phyloP scores from a whole-genome alignment of 2,797 vertebrate species.

The Harpagifer antarcticus region DNA sequence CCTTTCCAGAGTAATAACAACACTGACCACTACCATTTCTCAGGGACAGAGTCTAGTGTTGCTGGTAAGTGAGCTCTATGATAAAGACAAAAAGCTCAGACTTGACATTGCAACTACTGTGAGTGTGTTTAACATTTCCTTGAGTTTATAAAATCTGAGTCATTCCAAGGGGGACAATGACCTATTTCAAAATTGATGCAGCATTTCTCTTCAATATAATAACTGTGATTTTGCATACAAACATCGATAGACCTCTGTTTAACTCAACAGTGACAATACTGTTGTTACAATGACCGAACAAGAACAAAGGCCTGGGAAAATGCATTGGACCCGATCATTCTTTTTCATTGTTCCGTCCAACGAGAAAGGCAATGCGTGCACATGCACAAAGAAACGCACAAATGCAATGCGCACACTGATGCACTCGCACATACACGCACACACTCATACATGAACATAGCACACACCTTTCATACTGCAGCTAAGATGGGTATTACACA shows the following conservation, averaged over 20 bases:
- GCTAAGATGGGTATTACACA: constrained; percentile 72
- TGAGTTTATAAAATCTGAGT: constrained; percentile 63
- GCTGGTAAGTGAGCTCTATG: constrained; percentile 41
- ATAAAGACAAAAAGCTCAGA: constrained; percentile 56
- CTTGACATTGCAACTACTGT: constrained; percentile 39
- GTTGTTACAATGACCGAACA: constrained; percentile 68
- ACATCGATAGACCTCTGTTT: constrained; percentile 65
- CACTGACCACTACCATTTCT: constrained; percentile 54
- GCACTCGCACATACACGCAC: constrained; percentile 62
- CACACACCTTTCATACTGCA: constrained; percentile 74
- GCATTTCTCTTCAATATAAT: constrained; percentile 72
- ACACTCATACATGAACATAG: constrained; percentile 48
- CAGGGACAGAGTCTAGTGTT: constrained; percentile 40
- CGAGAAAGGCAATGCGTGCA: constrained; percentile 84
- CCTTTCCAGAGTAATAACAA: constrained; percentile 64
- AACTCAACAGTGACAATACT: constrained; percentile 63
- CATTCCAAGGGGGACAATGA: constrained; percentile 42
- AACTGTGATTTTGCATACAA: constrained; percentile 74
- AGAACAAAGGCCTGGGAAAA: constrained; percentile 72
- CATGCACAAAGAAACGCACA: constrained; percentile 83
- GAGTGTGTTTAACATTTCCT: constrained; percentile 39
- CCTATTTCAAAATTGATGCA: constrained; percentile 67
- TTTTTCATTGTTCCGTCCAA: constrained; percentile 58
- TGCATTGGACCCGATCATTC: constrained; percentile 64
- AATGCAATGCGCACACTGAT: constrained; percentile 78